Conservation (phyloP, 1,140 invertebrate species). For the Mycetomoellerius zeteki region DNA sequence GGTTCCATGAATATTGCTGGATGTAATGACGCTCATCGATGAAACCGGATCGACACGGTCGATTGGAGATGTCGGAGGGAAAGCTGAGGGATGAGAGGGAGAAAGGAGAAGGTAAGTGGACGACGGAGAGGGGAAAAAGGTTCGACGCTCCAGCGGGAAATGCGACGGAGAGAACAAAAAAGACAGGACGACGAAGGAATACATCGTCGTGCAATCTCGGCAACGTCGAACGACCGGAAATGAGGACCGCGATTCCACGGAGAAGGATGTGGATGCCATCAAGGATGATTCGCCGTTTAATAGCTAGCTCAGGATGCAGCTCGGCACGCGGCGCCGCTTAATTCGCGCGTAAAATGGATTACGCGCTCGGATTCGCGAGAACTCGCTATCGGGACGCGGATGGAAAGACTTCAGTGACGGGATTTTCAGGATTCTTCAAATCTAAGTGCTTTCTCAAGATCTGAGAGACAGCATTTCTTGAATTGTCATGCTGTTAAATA, state of each 20-base stretch:
- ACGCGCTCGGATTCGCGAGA: slow-evolving; percentile 50
- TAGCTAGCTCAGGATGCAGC: slow-evolving; percentile 38
- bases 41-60: slow-evolving; percentile 26
- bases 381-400: slow-evolving; percentile 16
- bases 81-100: not conserved
- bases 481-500: slow-evolving; percentile 37
- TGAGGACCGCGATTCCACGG: slow-evolving; percentile 49
- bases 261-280: slow-evolving; percentile 6
- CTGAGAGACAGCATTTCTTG: slow-evolving; percentile 18
- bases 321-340: slow-evolving; percentile 44
- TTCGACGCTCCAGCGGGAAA: not conserved
- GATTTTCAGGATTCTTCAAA: slow-evolving; percentile 42
- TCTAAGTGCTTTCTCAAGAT: slow-evolving; percentile 22
- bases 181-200: slow-evolving; percentile 37
- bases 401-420: not conserved
- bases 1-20: slow-evolving; percentile 60
- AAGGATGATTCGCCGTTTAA: slow-evolving; percentile 41
- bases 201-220: slow-evolving; percentile 69
- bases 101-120: slow-evolving; percentile 15
- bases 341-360: slow-evolving; percentile 63
- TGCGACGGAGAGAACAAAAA: slow-evolving; percentile 11
- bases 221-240: slow-evolving; percentile 58
- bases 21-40: slow-evolving; percentile 59
- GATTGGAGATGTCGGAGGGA: slow-evolving; percentile 9
- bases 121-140: not conserved